phyloP scores from a whole-genome alignment of 2,113 vertebrate species.

The Poeciliopsis retropinna region DNA sequence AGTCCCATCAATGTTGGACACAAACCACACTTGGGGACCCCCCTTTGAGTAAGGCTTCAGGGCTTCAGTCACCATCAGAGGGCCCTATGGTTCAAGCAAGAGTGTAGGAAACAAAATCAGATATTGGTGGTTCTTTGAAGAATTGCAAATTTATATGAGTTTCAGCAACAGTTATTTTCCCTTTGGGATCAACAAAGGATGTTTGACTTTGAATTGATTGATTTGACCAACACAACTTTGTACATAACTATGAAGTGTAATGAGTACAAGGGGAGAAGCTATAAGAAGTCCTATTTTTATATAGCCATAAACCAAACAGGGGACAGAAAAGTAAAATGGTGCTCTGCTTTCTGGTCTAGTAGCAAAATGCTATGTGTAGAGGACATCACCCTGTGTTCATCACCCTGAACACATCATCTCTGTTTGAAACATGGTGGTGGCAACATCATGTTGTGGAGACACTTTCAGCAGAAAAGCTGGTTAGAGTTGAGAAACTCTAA shows the following conservation, averaged over 20 bases:
- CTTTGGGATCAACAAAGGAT: too few species aligned
- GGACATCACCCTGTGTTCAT: too few species aligned
- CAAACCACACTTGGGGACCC: conserved; percentile 94
- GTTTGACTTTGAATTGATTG: too few species aligned
- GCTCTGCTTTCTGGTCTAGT: too few species aligned
- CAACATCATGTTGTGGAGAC: background rate
- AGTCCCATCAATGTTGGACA: conserved; percentile 97
- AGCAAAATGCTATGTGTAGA: too few species aligned
- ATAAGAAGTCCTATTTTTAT: too few species aligned
- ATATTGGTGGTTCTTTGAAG: background rate
- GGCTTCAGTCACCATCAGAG: conserved; percentile 97
- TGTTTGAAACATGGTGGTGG: background rate
- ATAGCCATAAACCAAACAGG: too few species aligned
- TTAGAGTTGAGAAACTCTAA: too few species aligned
- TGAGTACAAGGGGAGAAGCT: background rate
- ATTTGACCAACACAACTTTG: background rate
- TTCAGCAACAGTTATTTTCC: too few species aligned
- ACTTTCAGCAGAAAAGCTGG: background rate
- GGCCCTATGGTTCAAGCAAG: conserved; percentile 80
- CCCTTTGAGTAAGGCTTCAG: conserved; percentile 91
- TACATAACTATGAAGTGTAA: background rate
- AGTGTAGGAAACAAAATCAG: background rate
- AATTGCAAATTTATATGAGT: too few species aligned
- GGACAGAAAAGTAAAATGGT: too few species aligned
- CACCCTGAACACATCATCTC: background rate